Percentiles rank a stretch among this genome's conserved stretches.
Conservation (phyloP, 2,797 vertebrate species). For the Presbytis comata region DNA sequence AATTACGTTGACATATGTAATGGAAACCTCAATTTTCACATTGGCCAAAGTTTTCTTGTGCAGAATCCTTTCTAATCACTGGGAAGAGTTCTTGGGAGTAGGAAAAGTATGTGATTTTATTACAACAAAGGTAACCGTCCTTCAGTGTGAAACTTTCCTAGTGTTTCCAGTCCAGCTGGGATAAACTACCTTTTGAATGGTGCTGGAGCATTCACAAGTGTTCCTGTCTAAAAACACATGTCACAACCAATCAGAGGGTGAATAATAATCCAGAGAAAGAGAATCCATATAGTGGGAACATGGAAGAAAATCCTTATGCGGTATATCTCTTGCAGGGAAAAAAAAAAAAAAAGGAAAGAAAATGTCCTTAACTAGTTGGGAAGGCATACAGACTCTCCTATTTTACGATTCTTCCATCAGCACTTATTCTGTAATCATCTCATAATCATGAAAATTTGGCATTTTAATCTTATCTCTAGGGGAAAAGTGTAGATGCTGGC, state of each 20-base stretch:
- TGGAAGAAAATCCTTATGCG: background rate
- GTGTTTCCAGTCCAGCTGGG: background rate
- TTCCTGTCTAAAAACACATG: conserved; percentile 51
- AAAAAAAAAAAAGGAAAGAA: background rate
- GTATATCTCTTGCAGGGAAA: background rate
- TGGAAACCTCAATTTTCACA: conserved; percentile 71
- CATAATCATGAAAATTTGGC: conserved; percentile 83
- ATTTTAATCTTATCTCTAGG: conserved; percentile 82
- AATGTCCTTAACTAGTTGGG: conserved; percentile 50
- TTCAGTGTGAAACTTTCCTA: background rate
- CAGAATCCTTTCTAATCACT: conserved; percentile 70
- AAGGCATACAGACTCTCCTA: conserved; percentile 67
- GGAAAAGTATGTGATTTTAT: conserved; percentile 61
- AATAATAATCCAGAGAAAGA: conserved; percentile 26
- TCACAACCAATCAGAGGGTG: conserved; percentile 52
- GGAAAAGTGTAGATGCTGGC: conserved; percentile 84
- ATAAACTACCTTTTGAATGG: conserved; percentile 47
- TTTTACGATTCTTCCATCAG: conserved; percentile 76
- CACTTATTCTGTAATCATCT: conserved; percentile 81
- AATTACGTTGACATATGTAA: conserved; percentile 61
- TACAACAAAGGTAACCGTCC: background rate
- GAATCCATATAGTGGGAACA: background rate
- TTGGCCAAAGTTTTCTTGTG: conserved; percentile 67
- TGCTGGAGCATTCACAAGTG: background rate
- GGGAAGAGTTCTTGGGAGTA: conserved; percentile 62